These are phyloP conservation scores for Hirtodrosophila alboralis DNA, from an alignment of 2,888 invertebrate genomes.

Conservation along the genomic window DNA sequence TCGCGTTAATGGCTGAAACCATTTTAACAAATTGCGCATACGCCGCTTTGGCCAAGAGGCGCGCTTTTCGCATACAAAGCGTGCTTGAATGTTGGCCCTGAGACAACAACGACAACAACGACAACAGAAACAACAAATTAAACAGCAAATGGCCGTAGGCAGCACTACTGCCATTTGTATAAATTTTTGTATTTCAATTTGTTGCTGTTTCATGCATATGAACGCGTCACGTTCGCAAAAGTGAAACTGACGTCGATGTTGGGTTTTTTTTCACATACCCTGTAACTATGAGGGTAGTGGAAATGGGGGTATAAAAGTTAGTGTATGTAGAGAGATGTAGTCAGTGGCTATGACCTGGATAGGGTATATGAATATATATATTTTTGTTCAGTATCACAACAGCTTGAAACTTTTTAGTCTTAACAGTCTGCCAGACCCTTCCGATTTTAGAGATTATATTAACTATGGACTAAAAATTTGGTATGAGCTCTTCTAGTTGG, in stretches of 20 bases:
- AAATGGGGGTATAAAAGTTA: too few relatives aligned
- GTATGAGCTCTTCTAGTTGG: too few relatives aligned
- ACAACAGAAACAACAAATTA: slow-evolving; percentile 16
- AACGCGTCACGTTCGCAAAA: slow-evolving; percentile 73
- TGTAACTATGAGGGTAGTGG: too few relatives aligned
- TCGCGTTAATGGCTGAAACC: slow-evolving; percentile 49
- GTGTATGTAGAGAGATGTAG: too few relatives aligned
- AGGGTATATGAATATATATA: too few relatives aligned
- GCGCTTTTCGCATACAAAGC: slow-evolving; percentile 64
- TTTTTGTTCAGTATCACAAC: too few relatives aligned
- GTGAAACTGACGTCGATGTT: slow-evolving; percentile 68
- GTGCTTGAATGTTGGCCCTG: slow-evolving; percentile 60
- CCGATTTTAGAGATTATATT: too few relatives aligned
- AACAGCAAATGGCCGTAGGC: slow-evolving; percentile 42
- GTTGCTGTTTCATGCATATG: slow-evolving; percentile 34
- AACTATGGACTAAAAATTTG: too few relatives aligned
- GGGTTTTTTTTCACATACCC: slow-evolving; percentile 27
- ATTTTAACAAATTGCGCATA: slow-evolving; percentile 69
- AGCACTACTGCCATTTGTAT: slow-evolving; percentile 51
- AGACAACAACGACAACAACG: slow-evolving; percentile 28
- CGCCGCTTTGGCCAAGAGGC: slow-evolving; percentile 53
- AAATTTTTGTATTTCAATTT: slow-evolving; percentile 53
- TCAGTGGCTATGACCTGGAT: too few relatives aligned
- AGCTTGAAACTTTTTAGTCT: too few relatives aligned
- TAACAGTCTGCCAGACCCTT: too few relatives aligned